These are phyloP conservation scores for Troides aeacus DNA, from an alignment of 2,888 invertebrate species.

Conservation along the genomic window DNA sequence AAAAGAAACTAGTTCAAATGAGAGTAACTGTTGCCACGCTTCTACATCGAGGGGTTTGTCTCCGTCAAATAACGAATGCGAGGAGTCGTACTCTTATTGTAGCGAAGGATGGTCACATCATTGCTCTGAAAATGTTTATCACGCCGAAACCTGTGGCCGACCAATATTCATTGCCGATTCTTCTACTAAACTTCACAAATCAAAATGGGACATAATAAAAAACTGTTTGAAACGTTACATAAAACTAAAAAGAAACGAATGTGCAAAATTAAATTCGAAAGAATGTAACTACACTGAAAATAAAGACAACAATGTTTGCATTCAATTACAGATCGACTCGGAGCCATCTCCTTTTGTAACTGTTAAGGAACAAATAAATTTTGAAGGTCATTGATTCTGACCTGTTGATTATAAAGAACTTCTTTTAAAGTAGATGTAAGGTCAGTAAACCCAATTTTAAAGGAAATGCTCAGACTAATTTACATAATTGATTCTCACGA, in stretches of 20 bases:
- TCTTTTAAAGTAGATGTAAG: not conserved
- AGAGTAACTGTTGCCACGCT: conserved; percentile 46
- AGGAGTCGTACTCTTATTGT: conserved; percentile 44
- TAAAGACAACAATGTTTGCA: conserved; percentile 27
- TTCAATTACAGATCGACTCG: conserved; percentile 10
- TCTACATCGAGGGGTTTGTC: conserved; percentile 59
- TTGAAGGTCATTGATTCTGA: not conserved
- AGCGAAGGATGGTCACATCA: conserved; percentile 50
- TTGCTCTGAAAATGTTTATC: conserved; percentile 40
- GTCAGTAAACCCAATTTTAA: not conserved
- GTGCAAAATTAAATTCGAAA: conserved; percentile 30
- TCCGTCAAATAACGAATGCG: conserved; percentile 52
- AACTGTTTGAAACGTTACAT: conserved; percentile 44
- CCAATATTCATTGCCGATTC: conserved; percentile 60
- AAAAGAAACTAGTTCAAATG: conserved; percentile 43
- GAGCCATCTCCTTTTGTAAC: conserved; percentile 10
- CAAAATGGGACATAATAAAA: conserved; percentile 54
- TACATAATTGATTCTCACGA: not conserved
- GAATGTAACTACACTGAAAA: conserved; percentile 30
- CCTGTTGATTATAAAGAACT: not conserved
- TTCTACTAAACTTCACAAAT: conserved; percentile 44
- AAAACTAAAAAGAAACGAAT: conserved; percentile 37
- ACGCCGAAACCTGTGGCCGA: conserved; percentile 41
- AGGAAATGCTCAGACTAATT: not conserved
- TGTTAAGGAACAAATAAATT: conserved; percentile 20